These are phyloP conservation scores for Globicephala melas DNA, from an alignment of 2,113 vertebrate species.

Conservation along the genomic window DNA sequence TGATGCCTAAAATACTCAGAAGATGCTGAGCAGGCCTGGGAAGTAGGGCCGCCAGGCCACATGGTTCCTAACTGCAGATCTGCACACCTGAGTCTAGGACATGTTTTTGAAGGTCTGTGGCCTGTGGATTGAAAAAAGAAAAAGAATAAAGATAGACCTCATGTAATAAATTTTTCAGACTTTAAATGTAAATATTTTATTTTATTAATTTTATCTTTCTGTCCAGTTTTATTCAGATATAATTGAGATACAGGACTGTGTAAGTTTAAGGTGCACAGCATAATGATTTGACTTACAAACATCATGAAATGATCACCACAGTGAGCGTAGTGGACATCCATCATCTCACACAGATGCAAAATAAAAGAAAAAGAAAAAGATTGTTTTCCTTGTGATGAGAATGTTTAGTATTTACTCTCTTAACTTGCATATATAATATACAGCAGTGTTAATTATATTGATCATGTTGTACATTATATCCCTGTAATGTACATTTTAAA, in stretches of 20 bases:
- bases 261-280: neutral
- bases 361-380: neutral
- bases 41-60: neutral
- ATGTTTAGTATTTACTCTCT: neutral
- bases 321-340: neutral
- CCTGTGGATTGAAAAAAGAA: neutral
- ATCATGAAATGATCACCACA: neutral
- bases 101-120: neutral
- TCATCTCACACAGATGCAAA: neutral
- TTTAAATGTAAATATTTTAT: neutral
- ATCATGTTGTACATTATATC: neutral
- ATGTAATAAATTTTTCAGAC: neutral
- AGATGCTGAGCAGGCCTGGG: neutral
- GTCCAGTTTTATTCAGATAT: neutral
- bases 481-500: neutral
- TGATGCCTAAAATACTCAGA: neutral
- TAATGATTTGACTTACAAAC: neutral
- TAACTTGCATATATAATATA: neutral
- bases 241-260: neutral
- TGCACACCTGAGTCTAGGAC: neutral
- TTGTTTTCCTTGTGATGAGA: neutral
- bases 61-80: neutral
- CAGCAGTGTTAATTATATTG: neutral
- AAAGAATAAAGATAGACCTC: neutral
- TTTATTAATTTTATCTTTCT: neutral